Conservation (phyloP, 2,113 vertebrate genomes). For the Anguilla rostrata region DNA sequence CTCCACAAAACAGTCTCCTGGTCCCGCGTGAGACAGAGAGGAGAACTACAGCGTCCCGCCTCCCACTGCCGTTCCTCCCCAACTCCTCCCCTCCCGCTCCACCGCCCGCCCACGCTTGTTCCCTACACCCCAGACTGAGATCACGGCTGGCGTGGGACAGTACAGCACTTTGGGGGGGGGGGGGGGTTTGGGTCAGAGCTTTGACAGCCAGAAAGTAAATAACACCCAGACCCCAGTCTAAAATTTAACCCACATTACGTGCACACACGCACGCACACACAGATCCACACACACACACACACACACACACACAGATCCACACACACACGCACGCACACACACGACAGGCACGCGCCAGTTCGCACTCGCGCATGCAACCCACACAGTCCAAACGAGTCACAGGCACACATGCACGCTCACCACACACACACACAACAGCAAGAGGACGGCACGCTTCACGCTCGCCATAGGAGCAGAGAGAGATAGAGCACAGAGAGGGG, state of each 20-base stretch:
- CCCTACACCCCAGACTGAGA: conserved; percentile 24
- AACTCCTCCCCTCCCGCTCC: background rate
- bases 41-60: too few species aligned
- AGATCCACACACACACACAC: background rate
- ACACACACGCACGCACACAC: background rate
- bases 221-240: background rate
- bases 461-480: too few species aligned
- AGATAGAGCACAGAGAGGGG: too few species aligned
- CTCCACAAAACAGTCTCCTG: background rate
- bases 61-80: too few species aligned
- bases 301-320: background rate
- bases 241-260: background rate
- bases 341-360: too few species aligned
- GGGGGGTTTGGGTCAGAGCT: background rate
- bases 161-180: background rate
- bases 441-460: too few species aligned
- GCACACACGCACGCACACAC: background rate
- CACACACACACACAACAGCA: background rate
- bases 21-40: background rate
- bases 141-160: conserved; percentile 43
- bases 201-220: conserved; percentile 8
- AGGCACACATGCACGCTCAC: background rate
- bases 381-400: too few species aligned
- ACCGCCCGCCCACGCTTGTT: conserved; percentile 19
- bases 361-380: too few species aligned